Evolutionary conservation across 2,888 invertebrate species (phyloP), one percentile per base, ranked within the genome.

Genomic region (Sympetrum striolatum): DNA sequence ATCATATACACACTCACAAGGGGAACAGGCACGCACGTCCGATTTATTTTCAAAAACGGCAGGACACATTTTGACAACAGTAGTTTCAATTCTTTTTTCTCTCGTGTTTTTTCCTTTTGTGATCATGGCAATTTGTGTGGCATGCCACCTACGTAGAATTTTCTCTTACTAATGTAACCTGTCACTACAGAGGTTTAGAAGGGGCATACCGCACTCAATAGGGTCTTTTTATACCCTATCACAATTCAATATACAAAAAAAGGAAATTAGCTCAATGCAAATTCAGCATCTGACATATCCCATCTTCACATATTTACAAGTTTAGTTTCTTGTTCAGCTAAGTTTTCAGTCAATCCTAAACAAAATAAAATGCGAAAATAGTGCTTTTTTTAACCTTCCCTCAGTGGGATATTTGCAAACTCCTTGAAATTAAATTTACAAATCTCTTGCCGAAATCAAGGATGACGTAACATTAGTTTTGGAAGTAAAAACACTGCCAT

Each of bases 11-110:
- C 35, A 79, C 35, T 15, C 79, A 82, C 86, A 86, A 35, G 22
- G 86, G 86, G 86, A 86, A 86, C 86, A 86, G 86, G 86, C 86
- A 86, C 86, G 86, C 86, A 64, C n/a, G 64, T 86, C 60, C 60
- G 86, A 86, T 86, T 64, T 82, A 58, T 60, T 60, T 60, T 86
- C 37, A 35, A 86, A 86, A 86, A 86, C 60, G 86, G 86, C 60
- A 86, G 58, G 86, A 86, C 86, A 86, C 12, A 37, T 48, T 58
- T 86, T 82, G 82, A 86, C 86, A 64, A 60, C 60, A n/a, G 31
- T 86, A 64, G 37, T 86, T 60, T 64, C 60, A 86, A 58, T 31
- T 86, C 86, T 60, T 60, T 37, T n/a, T n/a, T 31, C 37, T 48
- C 35, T 44, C 10, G 37, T n/a, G 31, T 53, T 60, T 60, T 37